These are phyloP conservation scores for Paratilapia polleni DNA, from an alignment of 2,113 vertebrate species.

Conservation along the genomic window DNA sequence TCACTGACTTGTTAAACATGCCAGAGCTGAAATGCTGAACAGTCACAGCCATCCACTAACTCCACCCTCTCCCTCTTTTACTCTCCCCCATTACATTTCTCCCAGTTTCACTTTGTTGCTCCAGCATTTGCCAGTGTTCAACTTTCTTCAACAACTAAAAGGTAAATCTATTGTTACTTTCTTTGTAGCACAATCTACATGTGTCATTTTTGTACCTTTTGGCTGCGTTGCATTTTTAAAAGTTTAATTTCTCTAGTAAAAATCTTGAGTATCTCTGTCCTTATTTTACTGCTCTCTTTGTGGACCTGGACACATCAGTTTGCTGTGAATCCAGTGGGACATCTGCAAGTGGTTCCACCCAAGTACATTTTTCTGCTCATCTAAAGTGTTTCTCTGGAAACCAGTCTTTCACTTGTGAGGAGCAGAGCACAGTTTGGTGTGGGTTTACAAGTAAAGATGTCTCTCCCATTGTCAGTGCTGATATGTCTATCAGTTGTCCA, in stretches of 20 bases:
- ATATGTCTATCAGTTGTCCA: constrained; percentile 63
- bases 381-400: constrained; percentile 3
- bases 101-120: not conserved
- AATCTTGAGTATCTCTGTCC: not conserved
- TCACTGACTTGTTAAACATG: constrained; percentile 61
- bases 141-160: not conserved
- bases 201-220: not conserved
- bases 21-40: constrained; percentile 52
- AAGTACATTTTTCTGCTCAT: not conserved
- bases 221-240: not conserved
- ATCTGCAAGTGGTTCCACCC: not conserved
- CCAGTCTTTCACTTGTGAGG: not conserved
- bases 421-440: not conserved
- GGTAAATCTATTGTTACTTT: not conserved
- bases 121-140: not conserved
- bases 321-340: not conserved
- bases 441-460: constrained; percentile 51
- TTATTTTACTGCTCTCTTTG: not conserved
- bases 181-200: not conserved
- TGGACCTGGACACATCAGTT: not conserved
- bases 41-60: constrained; percentile 22
- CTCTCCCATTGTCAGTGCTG: constrained; percentile 57
- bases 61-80: constrained; percentile 10
- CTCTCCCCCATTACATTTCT: constrained; percentile 1
- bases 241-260: not conserved